A percentile compares a stretch with the other conserved stretches of the same genome.
Evolutionary conservation across 2,113 vertebrate genomes (phyloP).

Genomic region (Neoarius graeffei): DNA sequence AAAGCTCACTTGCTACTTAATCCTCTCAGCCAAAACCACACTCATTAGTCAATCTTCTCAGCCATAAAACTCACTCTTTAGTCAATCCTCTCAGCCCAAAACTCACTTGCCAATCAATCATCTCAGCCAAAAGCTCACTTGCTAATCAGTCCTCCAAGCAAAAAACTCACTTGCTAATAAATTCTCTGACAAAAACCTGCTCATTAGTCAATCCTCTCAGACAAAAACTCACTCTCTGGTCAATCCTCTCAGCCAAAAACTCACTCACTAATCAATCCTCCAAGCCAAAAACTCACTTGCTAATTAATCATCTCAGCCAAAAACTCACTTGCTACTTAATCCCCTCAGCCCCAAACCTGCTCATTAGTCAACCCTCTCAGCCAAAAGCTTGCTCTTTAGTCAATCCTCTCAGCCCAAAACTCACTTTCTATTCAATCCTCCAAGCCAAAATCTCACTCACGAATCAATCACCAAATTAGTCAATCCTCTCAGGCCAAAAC

Average conservation of each 20-base stretch:
- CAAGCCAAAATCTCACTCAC: not conserved
- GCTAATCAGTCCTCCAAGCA: too few relatives aligned
- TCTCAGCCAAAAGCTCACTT: not conserved
- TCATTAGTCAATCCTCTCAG: not conserved
- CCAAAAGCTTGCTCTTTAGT: not conserved
- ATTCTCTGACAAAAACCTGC: too few relatives aligned
- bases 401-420: not conserved
- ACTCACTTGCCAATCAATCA: not conserved
- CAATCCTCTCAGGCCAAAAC: not conserved
- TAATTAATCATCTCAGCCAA: not conserved
- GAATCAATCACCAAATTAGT: not conserved
- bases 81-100: not conserved
- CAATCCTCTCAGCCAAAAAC: not conserved
- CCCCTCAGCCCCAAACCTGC: not conserved
- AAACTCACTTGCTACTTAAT: not conserved
- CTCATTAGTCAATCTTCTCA: not conserved
- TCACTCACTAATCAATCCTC: not conserved
- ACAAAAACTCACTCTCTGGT: not conserved
- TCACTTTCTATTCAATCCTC: not conserved
- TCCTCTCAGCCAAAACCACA: not conserved
- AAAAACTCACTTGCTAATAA: not conserved
- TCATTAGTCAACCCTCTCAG: not conserved
- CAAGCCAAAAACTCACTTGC: not conserved
- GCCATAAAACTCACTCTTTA: not conserved
- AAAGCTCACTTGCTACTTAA: not conserved